Conservation (phyloP, 92 coral and sea anemone genomes). For the Porites divaricata region DNA sequence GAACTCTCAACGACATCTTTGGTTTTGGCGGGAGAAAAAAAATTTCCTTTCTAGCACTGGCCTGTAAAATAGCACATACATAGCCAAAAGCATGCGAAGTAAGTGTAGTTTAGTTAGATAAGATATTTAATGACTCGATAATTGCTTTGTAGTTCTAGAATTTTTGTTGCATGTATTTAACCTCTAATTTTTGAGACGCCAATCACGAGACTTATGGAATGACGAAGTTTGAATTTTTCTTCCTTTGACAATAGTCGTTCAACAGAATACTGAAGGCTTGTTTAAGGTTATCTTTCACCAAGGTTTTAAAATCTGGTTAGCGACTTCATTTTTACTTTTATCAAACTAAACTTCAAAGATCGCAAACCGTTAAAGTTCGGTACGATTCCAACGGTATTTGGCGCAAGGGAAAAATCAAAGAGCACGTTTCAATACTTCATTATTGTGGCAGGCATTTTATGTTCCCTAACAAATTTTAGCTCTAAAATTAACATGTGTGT, state of each 20-base stretch:
- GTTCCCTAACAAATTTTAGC: no score
- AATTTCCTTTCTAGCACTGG: not conserved
- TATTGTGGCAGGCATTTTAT: no score
- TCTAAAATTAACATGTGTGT: not conserved
- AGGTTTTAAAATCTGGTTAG: no score
- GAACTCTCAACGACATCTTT: not conserved
- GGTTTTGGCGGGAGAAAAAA: slow-evolving; percentile 68
- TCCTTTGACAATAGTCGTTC: no score
- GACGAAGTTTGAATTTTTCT: not conserved
- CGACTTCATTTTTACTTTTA: no score
- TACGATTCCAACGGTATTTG: slow-evolving; percentile 22
- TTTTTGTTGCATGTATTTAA: not conserved
- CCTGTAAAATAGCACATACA: not conserved
- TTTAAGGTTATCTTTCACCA: no score
- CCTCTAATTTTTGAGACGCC: not conserved
- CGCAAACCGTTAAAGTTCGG: not conserved
- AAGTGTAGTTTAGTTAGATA: no score
- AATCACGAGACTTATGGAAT: not conserved
- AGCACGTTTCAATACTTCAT: no score
- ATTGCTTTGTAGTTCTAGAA: not conserved
- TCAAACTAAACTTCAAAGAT: not conserved
- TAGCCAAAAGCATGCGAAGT: not conserved
- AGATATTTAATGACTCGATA: no score
- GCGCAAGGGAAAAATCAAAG: not conserved
- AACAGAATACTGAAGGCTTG: no score